Conservation (phyloP, 1,140 invertebrate species). For the Drosophila lacteicornis region DNA sequence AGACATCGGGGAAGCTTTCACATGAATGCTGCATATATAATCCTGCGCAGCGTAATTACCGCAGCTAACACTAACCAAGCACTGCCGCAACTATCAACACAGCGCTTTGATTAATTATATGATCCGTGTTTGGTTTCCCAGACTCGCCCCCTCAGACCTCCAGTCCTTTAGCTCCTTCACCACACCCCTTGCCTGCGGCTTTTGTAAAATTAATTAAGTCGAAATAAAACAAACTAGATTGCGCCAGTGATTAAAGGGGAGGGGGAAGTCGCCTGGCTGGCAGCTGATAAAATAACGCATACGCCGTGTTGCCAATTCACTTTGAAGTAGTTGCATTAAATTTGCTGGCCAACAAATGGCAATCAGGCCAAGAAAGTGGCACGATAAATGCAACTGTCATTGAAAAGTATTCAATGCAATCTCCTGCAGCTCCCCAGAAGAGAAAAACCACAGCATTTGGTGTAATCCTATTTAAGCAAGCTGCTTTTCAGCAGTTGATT, state of each 20-base stretch:
- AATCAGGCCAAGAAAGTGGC: slow-evolving; percentile 41
- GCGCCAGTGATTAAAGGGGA: neutral
- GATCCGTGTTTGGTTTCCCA: slow-evolving; percentile 16
- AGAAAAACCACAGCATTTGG: slow-evolving; percentile 53
- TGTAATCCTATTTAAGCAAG: slow-evolving; percentile 76
- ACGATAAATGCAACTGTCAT: slow-evolving; percentile 50
- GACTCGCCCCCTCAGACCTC: neutral
- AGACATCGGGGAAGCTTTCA: neutral
- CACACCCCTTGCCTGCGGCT: slow-evolving; percentile 1
- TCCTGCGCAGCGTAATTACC: slow-evolving; percentile 32
- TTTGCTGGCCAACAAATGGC: slow-evolving; percentile 47
- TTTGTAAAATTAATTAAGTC: slow-evolving; percentile 56
- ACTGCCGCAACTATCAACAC: slow-evolving; percentile 13
- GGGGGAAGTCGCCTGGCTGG: neutral
- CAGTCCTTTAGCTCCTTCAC: too few relatives aligned
- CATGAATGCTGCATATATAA: slow-evolving; percentile 26
- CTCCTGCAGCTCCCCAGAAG: neutral
- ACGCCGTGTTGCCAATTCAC: slow-evolving; percentile 17
- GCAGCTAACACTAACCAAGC: slow-evolving; percentile 7
- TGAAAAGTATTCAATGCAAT: slow-evolving; percentile 59
- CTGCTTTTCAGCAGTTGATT: slow-evolving; percentile 57
- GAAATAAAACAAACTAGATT: slow-evolving; percentile 20
- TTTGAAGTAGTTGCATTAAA: slow-evolving; percentile 25
- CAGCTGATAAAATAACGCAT: slow-evolving; percentile 27
- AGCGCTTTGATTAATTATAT: slow-evolving; percentile 57